Evolutionary conservation across 35 echinoderm and acorn worm genomes (phyloP), one percentile per base, ranked within the genome.

Genomic region (Stichopus chloronotus): DNA sequence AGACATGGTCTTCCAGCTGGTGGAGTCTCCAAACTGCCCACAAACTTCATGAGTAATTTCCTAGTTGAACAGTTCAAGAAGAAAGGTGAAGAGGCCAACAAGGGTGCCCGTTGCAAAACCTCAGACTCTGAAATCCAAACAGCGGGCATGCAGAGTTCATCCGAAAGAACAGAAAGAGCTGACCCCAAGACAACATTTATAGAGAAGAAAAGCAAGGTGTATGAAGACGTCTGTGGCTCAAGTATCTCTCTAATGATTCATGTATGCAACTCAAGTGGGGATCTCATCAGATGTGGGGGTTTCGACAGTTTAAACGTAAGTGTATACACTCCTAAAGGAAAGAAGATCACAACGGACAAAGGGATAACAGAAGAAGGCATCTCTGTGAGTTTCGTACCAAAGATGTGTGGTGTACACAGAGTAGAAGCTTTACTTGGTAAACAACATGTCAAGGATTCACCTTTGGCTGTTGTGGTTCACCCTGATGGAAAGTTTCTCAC

Each of bases 11-110:
- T 88, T 14, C 94, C 94, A 3, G 55, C 83, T 30, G 91, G 59
- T 14, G 94, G 94, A 30, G 69, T 88, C 25, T 22, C 60, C 21
- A 91, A 72, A 14, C 78, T 95, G 25, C 94, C 94, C 4, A 87
- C 60, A 53, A 95, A 95, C 91, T 92, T 95, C 91, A 92, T 84
- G 79, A 53, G 84, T 6, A 92, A 92, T 86, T 52, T 61, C 25
- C 91, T 92, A 8, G 81, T 92, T 54, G 91, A 92, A 43, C 58
- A 84, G 5, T 53, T 92, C 23, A 82, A 92, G 57, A 92, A 92
- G 24, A 52, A 72, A n/a, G 91, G 58, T 12, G 16, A 71, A 54
- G 30, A 43, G 30, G 17, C 5, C 6, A 52, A 19, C 30, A 58
- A 85, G 55, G 55, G 82, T 58, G 55, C 17, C 20, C 20, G 65